A percentile compares a stretch with the other conserved stretches of the same genome.
Conservation (phyloP, 2,113 vertebrate species). For the Globicephala melas region DNA sequence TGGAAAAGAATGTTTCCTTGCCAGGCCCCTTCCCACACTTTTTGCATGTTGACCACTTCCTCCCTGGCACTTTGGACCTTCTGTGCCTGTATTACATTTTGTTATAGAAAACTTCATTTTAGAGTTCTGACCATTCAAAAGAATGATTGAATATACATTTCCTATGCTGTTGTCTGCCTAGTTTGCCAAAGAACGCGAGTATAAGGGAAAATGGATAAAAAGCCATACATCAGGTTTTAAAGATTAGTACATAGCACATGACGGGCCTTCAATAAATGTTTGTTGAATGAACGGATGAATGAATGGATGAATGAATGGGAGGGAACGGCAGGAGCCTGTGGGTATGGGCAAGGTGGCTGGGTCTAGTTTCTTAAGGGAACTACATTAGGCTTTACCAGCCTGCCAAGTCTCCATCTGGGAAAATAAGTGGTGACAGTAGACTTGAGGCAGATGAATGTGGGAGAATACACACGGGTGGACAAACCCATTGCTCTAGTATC, state of each 20-base stretch:
- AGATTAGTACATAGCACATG: neutral
- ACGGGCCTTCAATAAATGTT: neutral
- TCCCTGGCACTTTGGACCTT: neutral
- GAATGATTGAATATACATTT: constrained; percentile 55
- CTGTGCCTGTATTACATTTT: neutral
- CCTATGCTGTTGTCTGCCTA: neutral
- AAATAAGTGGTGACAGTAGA: neutral
- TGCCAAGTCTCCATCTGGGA: neutral
- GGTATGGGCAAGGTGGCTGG: neutral
- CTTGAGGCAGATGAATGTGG: neutral
- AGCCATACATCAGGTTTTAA: neutral
- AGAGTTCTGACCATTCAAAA: neutral
- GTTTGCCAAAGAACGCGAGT: neutral
- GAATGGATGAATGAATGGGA: neutral
- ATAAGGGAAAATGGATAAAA: neutral
- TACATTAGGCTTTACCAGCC: neutral
- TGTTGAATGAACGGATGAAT: neutral
- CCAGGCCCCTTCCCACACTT: neutral
- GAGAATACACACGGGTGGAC: neutral
- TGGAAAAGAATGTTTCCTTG: neutral
- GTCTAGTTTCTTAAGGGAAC: neutral
- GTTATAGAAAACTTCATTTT: constrained; percentile 5
- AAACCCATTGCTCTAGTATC: neutral
- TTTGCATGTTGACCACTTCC: neutral
- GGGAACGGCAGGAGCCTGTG: neutral